Evolutionary conservation across 2,797 vertebrate species (phyloP).

Genomic region (Platalea minor): DNA sequence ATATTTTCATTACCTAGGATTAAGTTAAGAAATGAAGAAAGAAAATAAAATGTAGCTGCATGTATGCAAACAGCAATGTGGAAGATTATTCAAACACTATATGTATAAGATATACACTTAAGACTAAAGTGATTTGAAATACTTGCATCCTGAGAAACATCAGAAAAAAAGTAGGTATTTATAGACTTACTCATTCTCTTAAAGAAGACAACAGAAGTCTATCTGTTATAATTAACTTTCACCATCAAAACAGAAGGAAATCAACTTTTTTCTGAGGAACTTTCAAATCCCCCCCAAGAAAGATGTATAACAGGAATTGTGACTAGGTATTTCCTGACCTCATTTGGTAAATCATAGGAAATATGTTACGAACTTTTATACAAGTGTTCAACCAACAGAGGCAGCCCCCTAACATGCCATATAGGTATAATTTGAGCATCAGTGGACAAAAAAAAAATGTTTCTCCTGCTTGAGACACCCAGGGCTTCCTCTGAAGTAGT

Average conservation of each 20-base stretch:
- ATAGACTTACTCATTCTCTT: not conserved
- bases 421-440: not conserved
- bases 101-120: not conserved
- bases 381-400: accelerated
- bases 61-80: not conserved
- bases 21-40: not conserved
- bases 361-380: not conserved
- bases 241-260: not conserved
- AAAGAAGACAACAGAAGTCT: not conserved
- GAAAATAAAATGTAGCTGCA: not conserved
- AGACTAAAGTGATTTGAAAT: not conserved
- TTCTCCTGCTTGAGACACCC: not conserved
- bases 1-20: not conserved
- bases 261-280: not conserved
- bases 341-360: not conserved
- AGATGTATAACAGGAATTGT: accelerated
- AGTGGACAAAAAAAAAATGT: not conserved
- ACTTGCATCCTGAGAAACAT: not conserved
- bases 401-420: not conserved
- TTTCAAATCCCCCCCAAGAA: not conserved
- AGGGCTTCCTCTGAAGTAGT: not conserved
- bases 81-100: not conserved
- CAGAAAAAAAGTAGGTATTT: not conserved
- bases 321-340: not conserved
- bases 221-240: not conserved